Evolutionary conservation across 2,113 vertebrate species (phyloP), one percentile per base, ranked within the genome.

Genomic region (Trematocara stigmaticum): DNA sequence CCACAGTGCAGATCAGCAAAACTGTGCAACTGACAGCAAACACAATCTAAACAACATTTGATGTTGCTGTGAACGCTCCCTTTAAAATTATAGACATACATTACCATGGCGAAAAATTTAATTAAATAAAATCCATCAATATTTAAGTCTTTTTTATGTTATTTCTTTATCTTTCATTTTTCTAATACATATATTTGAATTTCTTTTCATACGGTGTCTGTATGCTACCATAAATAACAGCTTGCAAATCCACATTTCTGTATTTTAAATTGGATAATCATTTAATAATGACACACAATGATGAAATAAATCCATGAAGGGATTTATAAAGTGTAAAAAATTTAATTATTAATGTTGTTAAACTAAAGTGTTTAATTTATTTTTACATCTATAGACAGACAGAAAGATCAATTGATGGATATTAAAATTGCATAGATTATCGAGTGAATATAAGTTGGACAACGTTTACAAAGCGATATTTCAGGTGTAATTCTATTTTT

Each of bases 101-200:
- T 35, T 64, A 35, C 31, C 0, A 4, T n/a, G 34, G 1, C 0
- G 0, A 64, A 64, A 38, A 64, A 7, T 20, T 0, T 0, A 12
- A 64, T 38, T 0, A 38, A 64, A 64, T 20, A n/a, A 64, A 64
- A 64, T n/a, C 1, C 16, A 35, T 64, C 59, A 38, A n/a, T 38
- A 71, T 29, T 71, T 71, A 29, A 29, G 13, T 3, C 0, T 71
- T 16, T 71, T 16, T 71, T 10, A 71, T 3, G 12, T 47, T 71
- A 0, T 45, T 74, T 74, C 13, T 74, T 10, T 2, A 16, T 47
- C 5, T 74, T 29, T 74, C 0, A 74, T 18, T 47, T 49, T 31
- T 47, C 10, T 38, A 64, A 64, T 38, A 64, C 12, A 64, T 0
- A 74, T 10, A 61, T 34, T 34, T 34, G 29, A 61, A 61, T 61